Conservation (phyloP, 2,113 vertebrate species). For the Ursus arctos region DNA sequence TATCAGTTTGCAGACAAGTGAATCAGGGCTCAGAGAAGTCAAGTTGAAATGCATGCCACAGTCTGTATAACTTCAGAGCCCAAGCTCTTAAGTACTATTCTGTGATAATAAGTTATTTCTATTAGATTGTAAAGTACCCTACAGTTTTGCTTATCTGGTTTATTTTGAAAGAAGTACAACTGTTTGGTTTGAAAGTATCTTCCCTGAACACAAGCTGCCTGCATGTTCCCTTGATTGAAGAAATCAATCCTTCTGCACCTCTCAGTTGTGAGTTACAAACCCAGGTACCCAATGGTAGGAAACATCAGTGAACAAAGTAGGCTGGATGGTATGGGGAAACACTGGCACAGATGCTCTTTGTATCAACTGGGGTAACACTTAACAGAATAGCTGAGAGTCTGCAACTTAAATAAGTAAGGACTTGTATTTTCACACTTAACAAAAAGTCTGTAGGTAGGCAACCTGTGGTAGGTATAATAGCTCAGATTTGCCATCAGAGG, state of each 20-base stretch:
- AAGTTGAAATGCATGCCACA: not conserved
- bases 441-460: too few species aligned
- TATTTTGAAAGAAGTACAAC: slow-evolving; percentile 10
- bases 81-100: not conserved
- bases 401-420: not conserved
- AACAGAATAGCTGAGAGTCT: not conserved
- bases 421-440: not conserved
- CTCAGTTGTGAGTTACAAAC: not conserved
- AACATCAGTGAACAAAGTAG: not conserved
- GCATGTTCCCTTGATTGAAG: not conserved
- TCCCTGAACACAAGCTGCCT: not conserved
- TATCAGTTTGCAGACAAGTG: not conserved
- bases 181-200: not conserved
- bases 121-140: not conserved
- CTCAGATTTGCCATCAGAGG: not conserved
- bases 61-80: not conserved
- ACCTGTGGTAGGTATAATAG: too few species aligned
- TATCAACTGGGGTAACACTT: not conserved
- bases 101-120: not conserved
- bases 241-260: not conserved
- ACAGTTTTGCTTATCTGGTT: not conserved
- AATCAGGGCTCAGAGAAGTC: not conserved
- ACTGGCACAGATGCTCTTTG: not conserved
- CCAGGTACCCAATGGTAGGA: not conserved
- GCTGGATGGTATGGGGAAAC: not conserved